Conservation (phyloP, 1,140 invertebrate species). For the Ips nitidus region DNA sequence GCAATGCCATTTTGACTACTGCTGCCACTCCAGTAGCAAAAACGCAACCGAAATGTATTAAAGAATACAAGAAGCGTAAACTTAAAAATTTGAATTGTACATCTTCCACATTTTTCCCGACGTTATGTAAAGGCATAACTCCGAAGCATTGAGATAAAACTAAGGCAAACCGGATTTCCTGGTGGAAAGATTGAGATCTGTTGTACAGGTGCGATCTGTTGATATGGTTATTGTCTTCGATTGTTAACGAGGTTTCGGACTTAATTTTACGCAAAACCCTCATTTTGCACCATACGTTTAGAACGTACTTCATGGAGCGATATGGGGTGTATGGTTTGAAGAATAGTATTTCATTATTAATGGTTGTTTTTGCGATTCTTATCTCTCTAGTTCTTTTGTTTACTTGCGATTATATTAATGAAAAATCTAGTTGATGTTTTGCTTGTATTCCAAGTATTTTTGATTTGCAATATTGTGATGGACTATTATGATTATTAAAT, state of each 20-base stretch:
- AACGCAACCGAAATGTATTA: constrained; percentile 38
- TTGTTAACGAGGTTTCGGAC: constrained; percentile 33
- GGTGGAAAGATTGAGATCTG: constrained; percentile 33
- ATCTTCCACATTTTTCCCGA: constrained; percentile 30
- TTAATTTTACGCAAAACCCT: constrained; percentile 34
- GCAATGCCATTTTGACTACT: constrained; percentile 34
- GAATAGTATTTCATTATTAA: constrained; percentile 4
- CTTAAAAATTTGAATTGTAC: constrained; percentile 41
- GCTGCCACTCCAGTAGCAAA: constrained; percentile 37
- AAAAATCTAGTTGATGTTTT: constrained; percentile 13
- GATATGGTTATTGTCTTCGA: constrained; percentile 27
- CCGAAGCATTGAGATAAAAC: constrained; percentile 42
- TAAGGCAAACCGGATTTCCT: constrained; percentile 39
- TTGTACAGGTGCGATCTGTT: constrained; percentile 7
- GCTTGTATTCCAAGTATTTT: neutral
- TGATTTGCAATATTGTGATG: too few relatives aligned
- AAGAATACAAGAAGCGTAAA: constrained; percentile 36
- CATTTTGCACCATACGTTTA: constrained; percentile 19
- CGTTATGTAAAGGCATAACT: constrained; percentile 41
- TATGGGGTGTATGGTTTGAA: neutral
- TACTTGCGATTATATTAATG: constrained; percentile 7
- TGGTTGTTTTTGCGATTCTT: constrained; percentile 14
- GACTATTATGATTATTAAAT: too few relatives aligned
- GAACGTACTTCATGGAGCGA: neutral
- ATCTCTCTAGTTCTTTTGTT: constrained; percentile 14